Evolutionary conservation across 2,113 vertebrate genomes (phyloP).

Genomic region (human): GRCh38 chr2:45482001-45482500

Average conservation of each 20-base stretch:
- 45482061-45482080: not conserved
- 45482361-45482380: not conserved
- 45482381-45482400: constrained; percentile 32
- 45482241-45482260: not conserved
- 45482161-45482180: not conserved
- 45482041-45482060: not conserved
- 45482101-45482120: not conserved
- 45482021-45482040: not conserved
- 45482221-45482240: not conserved
- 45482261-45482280: not conserved
- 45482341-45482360: not conserved
- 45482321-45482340: not conserved
- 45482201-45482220: not conserved
- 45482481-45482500: not conserved
- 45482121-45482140: not conserved
- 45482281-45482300: not conserved
- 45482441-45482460: not conserved
- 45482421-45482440: not conserved
- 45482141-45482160: not conserved
- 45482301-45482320: not conserved
- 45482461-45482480: not conserved
- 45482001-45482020: not conserved
- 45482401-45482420: not conserved
- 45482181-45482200: not conserved
- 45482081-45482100: not conserved